phyloP scores from a whole-genome alignment of 2,797 vertebrate species.

The Enteromius mattozi region DNA sequence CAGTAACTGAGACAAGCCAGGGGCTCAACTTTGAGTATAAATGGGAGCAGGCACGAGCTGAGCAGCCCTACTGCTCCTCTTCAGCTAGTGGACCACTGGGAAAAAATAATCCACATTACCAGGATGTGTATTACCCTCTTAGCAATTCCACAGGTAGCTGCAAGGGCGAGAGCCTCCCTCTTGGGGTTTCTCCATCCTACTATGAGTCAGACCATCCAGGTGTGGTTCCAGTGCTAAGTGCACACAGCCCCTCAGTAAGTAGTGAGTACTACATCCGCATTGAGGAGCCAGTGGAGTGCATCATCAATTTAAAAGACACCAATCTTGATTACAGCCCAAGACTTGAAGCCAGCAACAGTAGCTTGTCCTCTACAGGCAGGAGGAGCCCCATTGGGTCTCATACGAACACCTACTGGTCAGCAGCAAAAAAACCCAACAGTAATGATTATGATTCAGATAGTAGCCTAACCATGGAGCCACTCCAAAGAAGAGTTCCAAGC shows the following conservation, averaged over 20 bases:
- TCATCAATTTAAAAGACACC: conserved; percentile 83
- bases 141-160: conserved; percentile 71
- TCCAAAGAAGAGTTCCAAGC: conserved; percentile 71
- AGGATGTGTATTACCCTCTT: conserved; percentile 86
- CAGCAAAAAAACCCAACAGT: conserved; percentile 66
- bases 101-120: conserved; percentile 83
- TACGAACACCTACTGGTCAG: conserved; percentile 78
- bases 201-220: conserved; percentile 85
- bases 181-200: conserved; percentile 85
- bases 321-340: conserved; percentile 80
- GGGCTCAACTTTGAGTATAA: conserved; percentile 98
- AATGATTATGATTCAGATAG: conserved; percentile 77
- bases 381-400: conserved; percentile 58
- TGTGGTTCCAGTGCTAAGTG: conserved; percentile 91
- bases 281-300: conserved; percentile 86
- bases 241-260: conserved; percentile 90
- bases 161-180: conserved; percentile 74
- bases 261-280: conserved; percentile 97
- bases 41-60: conserved; percentile 89
- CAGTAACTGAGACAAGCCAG: conserved; percentile 93
- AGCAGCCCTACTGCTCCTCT: conserved; percentile 83
- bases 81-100: conserved; percentile 81
- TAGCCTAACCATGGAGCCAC: conserved; percentile 83
- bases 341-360: conserved; percentile 68
- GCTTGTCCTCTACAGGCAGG: conserved; percentile 66